Base-by-base conservation (phyloP, 2,888 invertebrate genomes). In the Zaprionus obscuricornis region DNA sequence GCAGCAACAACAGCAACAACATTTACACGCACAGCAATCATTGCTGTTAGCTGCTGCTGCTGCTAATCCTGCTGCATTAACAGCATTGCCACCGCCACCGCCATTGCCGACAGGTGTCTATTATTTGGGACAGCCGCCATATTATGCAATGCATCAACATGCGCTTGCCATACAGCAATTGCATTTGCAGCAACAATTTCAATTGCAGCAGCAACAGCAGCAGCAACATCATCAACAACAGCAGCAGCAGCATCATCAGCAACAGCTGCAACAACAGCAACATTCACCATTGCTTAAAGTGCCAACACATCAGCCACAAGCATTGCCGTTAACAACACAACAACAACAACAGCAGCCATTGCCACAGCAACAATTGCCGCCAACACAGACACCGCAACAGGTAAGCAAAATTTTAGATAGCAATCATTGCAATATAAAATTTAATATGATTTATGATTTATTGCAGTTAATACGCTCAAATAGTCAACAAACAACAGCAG, bases 51-150 rank as follows among this genome's bases (percentile, higher is more conserved):
- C 68, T 3, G 66, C 66, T n/a, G 47, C 63, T 14, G 56, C 39
- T 33, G 49, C 40, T 7, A 68, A 69, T 63, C 54, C 78, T 6
- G 45, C 57, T 1, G 62, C 57, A 0, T 33, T 77, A 37, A 56
- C 67, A 0, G 52, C 66, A 3, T 18, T 56, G 16, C 31, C 46
- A 6, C 68, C 47, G n/a, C 64, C 57, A 49, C 74, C 50, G 16
- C 72, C 50, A 45, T 66, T 50, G 66, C 70, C 75, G 6, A 52
- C 74, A 0, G 77, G 72, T n/a, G 81, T 86, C 1, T 87, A 77
- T 50, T 88, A 86, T 54, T 34, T 88, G 50, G 75, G 83, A 0
- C 85, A 85, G 46, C 66, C 86, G 18, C 59, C 66, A 3, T 88
- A 74, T 55, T 87, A 78, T 3, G 72, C 75, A 3, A 66, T 69